Evolutionary conservation across 2,797 vertebrate species (phyloP), one percentile per base, ranked within the genome.

Genomic region (Propithecus perrieri): DNA sequence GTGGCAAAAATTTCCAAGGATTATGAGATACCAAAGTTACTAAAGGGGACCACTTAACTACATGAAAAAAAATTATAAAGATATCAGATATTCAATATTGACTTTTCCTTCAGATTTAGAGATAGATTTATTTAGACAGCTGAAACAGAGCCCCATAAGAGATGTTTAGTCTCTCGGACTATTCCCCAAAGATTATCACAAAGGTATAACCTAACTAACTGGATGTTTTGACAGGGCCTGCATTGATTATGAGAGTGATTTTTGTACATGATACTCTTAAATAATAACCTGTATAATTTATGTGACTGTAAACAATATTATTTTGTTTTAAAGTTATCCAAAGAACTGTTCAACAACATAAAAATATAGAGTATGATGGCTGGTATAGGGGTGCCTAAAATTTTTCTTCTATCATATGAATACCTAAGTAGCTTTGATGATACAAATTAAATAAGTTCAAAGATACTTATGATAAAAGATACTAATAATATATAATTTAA

Each of bases 111-210:
- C 41, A 89, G 55, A 95, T 59, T 71, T 85, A 97, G 87, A 96
- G 87, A 96, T 41, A 94, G 67, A 43, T 91, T 89, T 95, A 83
- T 95, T 97, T 97, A 92, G 67, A 96, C 76, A 94, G 87, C 92
- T 94, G 85, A 93, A 95, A 91, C 6, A 43, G 26, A 57, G 15
- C 2, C 38, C 24, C 89, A 7, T 63, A 90, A 48, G 10, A 93
- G 59, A 69, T 85, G 53, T 95, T 96, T 81, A 87, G 87, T 96
- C 59, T 93, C 33, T 61, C 72, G 91, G 48, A 75, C 74, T 78
- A 89, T 57, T 90, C n/a, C 61, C 46, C 48, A 87, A 26, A 95
- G 84, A 95, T 53, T 35, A 90, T 78, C 48, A 92, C 55, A 87
- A 93, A 95, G 75, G 28, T 95, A 88, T 61, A 93, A 72, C 57